Percentiles rank a stretch among this genome's conserved stretches.
Conservation (phyloP, 2,797 vertebrate genomes). For the Leptodactylus fallax region DNA sequence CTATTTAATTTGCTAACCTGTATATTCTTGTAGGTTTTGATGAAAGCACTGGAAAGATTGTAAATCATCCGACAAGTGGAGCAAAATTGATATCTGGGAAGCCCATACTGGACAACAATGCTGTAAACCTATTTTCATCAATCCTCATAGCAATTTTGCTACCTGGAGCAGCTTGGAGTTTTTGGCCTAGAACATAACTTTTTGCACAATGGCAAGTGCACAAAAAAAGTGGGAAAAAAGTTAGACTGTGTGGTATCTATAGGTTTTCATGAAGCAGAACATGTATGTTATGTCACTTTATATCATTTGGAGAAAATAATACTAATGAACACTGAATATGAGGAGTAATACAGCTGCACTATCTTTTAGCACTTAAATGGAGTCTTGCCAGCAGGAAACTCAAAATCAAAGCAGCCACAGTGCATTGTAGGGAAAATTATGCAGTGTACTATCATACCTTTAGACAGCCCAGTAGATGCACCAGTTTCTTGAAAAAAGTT, state of each 20-base stretch:
- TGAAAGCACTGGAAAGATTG: slow-evolving; percentile 84
- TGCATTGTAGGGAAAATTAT: no score
- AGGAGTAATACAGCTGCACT: not conserved
- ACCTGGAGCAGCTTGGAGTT: slow-evolving; percentile 84
- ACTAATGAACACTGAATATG: slow-evolving; percentile 2
- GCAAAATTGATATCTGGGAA: slow-evolving; percentile 88
- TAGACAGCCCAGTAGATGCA: no score
- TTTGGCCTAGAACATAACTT: slow-evolving; percentile 85
- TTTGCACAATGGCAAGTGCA: not conserved
- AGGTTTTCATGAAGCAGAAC: not conserved
- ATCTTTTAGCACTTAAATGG: not conserved
- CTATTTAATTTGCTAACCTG: not conserved
- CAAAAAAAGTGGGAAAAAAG: not conserved
- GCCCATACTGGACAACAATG: slow-evolving; percentile 94
- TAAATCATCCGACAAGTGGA: slow-evolving; percentile 80
- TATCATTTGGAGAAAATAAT: not conserved
- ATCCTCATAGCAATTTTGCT: slow-evolving; percentile 86
- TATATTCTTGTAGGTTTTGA: slow-evolving; percentile 83
- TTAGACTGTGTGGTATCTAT: not conserved
- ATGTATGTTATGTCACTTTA: not conserved
- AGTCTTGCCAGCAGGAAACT: no score
- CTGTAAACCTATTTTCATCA: slow-evolving; percentile 94
- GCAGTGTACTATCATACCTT: no score
- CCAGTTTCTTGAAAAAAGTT: no score
- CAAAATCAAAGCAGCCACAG: no score